Conservation (phyloP, 2,888 invertebrate species). For the Drosophila buzzatii region DNA sequence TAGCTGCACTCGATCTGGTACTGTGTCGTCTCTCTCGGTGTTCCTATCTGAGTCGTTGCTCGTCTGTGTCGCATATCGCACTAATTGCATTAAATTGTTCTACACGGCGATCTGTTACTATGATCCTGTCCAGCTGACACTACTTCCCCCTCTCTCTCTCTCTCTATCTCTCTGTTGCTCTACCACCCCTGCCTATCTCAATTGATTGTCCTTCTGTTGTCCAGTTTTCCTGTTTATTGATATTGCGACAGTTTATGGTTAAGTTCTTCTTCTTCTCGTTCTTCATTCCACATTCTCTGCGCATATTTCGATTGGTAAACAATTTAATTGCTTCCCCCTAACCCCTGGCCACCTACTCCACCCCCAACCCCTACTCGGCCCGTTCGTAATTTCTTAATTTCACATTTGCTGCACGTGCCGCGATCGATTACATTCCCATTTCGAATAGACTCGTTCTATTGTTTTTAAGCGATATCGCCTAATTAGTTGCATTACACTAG, state of each 20-base stretch:
- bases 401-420: constrained; percentile 28
- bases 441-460: constrained; percentile 3
- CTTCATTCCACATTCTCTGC: not conserved
- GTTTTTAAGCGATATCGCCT: constrained; percentile 33
- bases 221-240: constrained; percentile 33
- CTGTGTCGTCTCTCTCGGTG: constrained; percentile 4
- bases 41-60: constrained; percentile 3
- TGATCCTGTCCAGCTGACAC: constrained; percentile 66
- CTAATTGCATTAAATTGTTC: constrained; percentile 78
- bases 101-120: constrained; percentile 55
- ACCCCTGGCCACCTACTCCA: not conserved
- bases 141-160: not conserved
- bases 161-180: not conserved
- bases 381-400: constrained; percentile 68
- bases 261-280: constrained; percentile 18
- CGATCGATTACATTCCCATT: constrained; percentile 23
- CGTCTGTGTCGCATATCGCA: constrained; percentile 61
- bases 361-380: not conserved
- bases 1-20: not conserved
- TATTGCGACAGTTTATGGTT: constrained; percentile 61
- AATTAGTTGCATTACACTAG: constrained; percentile 32
- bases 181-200: constrained; percentile 14
- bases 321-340: constrained; percentile 45
- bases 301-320: constrained; percentile 52
- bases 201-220: constrained; percentile 12